Evolutionary conservation across 2,797 vertebrate genomes (phyloP).

Genomic region (Tangara arthus): DNA sequence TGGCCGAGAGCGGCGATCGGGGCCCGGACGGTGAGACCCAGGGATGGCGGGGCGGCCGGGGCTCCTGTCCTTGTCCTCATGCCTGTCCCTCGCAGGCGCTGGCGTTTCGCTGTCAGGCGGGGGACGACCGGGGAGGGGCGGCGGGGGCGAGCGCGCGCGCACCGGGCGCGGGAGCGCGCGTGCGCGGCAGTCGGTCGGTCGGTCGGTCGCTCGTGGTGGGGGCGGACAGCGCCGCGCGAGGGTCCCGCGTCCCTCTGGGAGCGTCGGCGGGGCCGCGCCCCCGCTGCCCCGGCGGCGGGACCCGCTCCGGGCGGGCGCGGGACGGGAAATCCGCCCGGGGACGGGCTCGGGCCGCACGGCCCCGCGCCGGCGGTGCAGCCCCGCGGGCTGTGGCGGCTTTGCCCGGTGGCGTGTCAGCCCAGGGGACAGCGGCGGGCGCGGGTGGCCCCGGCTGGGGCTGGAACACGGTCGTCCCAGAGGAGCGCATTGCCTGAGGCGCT

Average conservation of each 20-base stretch:
- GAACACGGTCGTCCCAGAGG: rapidly evolving
- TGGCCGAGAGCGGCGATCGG: not conserved
- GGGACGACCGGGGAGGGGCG: not conserved
- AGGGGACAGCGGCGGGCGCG: not conserved
- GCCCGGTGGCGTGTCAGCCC: not conserved
- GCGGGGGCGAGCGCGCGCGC: not conserved
- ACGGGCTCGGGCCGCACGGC: not conserved
- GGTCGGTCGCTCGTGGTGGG: not conserved
- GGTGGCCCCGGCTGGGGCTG: not conserved
- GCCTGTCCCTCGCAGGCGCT: not conserved
- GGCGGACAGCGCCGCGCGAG: not conserved
- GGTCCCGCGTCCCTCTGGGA: not conserved
- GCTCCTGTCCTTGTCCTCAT: not conserved
- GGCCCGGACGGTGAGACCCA: not conserved
- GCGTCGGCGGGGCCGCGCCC: too few relatives aligned
- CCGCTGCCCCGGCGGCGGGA: not conserved
- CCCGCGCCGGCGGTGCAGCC: not conserved
- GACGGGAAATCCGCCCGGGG: not conserved
- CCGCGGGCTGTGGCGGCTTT: not conserved
- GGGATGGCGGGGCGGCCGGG: not conserved
- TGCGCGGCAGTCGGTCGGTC: too few relatives aligned
- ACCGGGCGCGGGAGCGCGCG: not conserved
- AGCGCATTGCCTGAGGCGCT: rapidly evolving
- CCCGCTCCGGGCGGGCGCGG: not conserved
- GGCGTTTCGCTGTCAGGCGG: not conserved